phyloP scores from a whole-genome alignment of 2,888 invertebrate species.

The Agriopis aurantiaria region DNA sequence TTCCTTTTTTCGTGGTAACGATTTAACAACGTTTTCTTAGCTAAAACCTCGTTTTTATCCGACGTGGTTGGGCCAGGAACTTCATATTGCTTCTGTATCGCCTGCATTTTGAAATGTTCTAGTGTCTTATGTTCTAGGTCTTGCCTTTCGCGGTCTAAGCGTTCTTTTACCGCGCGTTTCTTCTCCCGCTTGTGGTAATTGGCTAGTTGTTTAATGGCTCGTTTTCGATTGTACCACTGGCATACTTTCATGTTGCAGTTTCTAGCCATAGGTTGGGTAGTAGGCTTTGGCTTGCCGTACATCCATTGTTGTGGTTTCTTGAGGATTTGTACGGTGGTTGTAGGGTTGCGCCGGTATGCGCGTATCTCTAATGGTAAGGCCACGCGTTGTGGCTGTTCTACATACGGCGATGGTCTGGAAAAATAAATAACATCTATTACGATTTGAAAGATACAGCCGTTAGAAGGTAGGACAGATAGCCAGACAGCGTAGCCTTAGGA shows the following conservation, averaged over 20 bases:
- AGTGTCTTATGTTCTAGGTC: slow-evolving; percentile 9
- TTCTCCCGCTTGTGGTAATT: slow-evolving; percentile 37
- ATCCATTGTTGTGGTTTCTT: slow-evolving; percentile 39
- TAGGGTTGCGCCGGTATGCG: slow-evolving; percentile 38
- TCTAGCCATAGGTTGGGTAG: slow-evolving; percentile 20
- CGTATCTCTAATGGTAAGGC: slow-evolving; percentile 53
- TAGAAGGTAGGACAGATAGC: no score
- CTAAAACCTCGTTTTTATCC: no score
- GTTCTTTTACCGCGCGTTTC: slow-evolving; percentile 21
- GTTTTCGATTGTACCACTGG: slow-evolving; percentile 51
- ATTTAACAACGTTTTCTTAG: not conserved
- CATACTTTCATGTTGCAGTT: slow-evolving; percentile 37
- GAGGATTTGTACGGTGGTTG: slow-evolving; percentile 35
- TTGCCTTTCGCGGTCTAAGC: not conserved
- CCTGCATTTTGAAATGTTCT: slow-evolving; percentile 17
- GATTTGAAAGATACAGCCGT: no score
- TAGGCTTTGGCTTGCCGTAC: slow-evolving; percentile 26
- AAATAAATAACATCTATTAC: slow-evolving; percentile 20
- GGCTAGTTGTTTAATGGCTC: slow-evolving; percentile 45
- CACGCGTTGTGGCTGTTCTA: slow-evolving; percentile 52
- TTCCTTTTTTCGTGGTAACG: not conserved
- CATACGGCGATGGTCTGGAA: slow-evolving; percentile 55
- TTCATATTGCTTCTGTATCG: not conserved
- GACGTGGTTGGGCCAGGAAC: not conserved
- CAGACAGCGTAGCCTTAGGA: no score